These are phyloP conservation scores for Corythoichthys haematopterus DNA, from an alignment of 2,113 vertebrate genomes.

Conservation along the genomic window DNA sequence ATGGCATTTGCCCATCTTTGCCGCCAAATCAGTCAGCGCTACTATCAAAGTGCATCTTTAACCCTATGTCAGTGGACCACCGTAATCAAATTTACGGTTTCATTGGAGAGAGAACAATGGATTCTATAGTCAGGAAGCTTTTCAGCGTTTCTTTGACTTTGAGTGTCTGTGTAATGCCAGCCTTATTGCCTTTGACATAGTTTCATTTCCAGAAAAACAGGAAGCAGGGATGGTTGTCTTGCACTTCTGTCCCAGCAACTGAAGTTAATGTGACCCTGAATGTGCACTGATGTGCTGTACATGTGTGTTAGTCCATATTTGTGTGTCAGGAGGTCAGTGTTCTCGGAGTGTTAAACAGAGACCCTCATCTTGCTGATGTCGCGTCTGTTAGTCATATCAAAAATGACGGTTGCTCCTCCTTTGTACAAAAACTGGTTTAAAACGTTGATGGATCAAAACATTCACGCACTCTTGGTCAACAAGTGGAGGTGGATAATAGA, in stretches of 20 bases:
- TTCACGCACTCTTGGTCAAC: constrained; percentile 33
- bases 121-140: constrained; percentile 5
- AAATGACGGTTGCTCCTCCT: constrained; percentile 5
- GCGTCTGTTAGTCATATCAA: constrained; percentile 4
- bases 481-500: constrained; percentile 40
- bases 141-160: constrained; percentile 34
- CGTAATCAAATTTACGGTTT: too few relatives aligned
- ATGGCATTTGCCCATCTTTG: too few relatives aligned
- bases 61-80: constrained; percentile 5
- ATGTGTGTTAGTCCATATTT: constrained; percentile 9
- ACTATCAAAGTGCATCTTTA: constrained; percentile 6
- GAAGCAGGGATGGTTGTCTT: constrained; percentile 62
- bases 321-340: constrained; percentile 8
- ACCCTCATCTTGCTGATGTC: background rate
- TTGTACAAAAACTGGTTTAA: background rate
- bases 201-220: constrained; percentile 71
- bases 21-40: too few relatives aligned
- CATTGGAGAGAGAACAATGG: too few relatives aligned
- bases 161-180: constrained; percentile 34
- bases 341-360: background rate
- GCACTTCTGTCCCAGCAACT: constrained; percentile 58
- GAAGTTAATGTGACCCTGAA: constrained; percentile 54
- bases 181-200: constrained; percentile 63
- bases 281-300: constrained; percentile 36
- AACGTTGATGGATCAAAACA: constrained; percentile 21